A percentile compares a stretch with the other conserved stretches of the same genome.
Conservation (phyloP, 2,113 vertebrate genomes). For the Xyliphius kryptos region DNA sequence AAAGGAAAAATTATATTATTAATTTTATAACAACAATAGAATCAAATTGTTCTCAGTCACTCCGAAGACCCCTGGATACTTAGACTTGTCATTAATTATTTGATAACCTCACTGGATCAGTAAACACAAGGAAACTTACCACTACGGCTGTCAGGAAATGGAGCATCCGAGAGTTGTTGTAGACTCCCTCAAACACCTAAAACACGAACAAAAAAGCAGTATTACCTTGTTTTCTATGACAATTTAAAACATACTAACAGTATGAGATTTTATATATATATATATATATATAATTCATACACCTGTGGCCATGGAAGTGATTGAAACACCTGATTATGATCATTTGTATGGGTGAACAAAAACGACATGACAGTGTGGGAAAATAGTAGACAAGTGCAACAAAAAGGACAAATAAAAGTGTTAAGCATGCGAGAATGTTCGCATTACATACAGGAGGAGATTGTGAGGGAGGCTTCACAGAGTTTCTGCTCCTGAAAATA, state of each 20-base stretch:
- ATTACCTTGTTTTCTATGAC: no score
- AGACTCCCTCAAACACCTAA: slow-evolving; percentile 77
- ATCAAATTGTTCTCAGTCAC: no score
- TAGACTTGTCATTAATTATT: no score
- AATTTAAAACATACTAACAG: no score
- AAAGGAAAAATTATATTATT: no score
- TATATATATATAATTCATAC: no score
- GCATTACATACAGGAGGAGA: slow-evolving; percentile 62
- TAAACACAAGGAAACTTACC: slow-evolving; percentile 56
- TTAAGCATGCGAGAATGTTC: not conserved
- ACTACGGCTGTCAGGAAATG: slow-evolving; percentile 78
- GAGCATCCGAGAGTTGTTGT: slow-evolving; percentile 77
- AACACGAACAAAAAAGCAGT: not conserved
- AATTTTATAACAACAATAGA: no score
- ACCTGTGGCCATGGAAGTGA: no score
- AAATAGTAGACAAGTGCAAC: not conserved
- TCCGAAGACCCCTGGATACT: no score
- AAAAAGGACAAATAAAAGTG: not conserved
- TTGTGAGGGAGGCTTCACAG: slow-evolving; percentile 70
- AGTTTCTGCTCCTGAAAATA: slow-evolving; percentile 64
- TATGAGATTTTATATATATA: no score
- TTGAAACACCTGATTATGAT: no score
- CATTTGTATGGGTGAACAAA: no score
- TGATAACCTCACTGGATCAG: not conserved
- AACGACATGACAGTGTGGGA: not conserved